Evolutionary conservation across 2,113 vertebrate genomes (phyloP).

Genomic region (Mobula birostris): DNA sequence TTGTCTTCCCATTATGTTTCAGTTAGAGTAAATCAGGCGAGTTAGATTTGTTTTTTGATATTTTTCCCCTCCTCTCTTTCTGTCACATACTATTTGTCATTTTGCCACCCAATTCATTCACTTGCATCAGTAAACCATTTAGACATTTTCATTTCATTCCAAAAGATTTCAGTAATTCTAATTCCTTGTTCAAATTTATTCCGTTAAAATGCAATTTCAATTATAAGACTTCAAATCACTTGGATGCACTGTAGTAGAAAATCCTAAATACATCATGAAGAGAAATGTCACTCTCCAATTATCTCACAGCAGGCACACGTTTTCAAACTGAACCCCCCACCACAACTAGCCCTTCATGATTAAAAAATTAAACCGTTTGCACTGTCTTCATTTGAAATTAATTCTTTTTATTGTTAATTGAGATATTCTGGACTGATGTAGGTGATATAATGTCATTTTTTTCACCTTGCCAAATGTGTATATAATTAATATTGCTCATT

Average conservation of each 20-base stretch:
- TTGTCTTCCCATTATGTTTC: neutral
- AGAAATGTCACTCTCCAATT: conserved; percentile 26
- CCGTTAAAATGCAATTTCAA: conserved; percentile 49
- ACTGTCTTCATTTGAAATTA: conserved; percentile 9
- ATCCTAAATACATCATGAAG: conserved; percentile 33
- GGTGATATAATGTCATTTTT: neutral
- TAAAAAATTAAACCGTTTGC: conserved; percentile 16
- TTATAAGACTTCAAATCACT: conserved; percentile 47
- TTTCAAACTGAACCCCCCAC: conserved; percentile 7
- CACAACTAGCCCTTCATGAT: neutral
- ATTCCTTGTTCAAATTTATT: conserved; percentile 45
- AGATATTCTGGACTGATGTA: neutral
- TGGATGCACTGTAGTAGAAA: conserved; percentile 27
- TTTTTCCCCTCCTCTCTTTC: conserved; percentile 24
- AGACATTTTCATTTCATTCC: conserved; percentile 42
- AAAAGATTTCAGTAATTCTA: conserved; percentile 48
- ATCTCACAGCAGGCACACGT: neutral
- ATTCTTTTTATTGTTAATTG: neutral
- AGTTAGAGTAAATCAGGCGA: neutral
- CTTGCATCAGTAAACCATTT: conserved; percentile 40
- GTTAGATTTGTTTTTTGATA: conserved; percentile 31
- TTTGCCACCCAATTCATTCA: conserved; percentile 43
- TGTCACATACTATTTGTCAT: conserved; percentile 34
- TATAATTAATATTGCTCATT: conserved; percentile 6
- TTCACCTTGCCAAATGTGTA: neutral